Base-by-base conservation (phyloP, 2,797 vertebrate genomes). In the Florisuga fusca region DNA sequence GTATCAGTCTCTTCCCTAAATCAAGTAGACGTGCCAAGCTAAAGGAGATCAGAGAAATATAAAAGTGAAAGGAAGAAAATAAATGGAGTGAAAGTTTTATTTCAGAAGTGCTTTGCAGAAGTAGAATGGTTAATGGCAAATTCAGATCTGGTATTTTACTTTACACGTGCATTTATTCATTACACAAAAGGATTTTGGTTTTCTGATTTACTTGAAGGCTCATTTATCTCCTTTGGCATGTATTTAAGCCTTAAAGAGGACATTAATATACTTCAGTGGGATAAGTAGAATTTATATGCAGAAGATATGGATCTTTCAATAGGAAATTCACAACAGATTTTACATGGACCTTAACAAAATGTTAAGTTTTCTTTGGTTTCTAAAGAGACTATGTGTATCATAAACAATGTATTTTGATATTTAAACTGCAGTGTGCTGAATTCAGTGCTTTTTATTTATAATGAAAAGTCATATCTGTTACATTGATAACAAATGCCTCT, bases 381-480 rank as follows among this genome's bases (percentile, higher is more conserved):
- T 57, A 9, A 69, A 22, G 26, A 48, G 18, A 84, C 54, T 81
- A 62, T 15, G 16, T 88, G 27, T 58, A 53, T 77, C 63, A 48
- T 57, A 67, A 91, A 16, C 31, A 59, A 46, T 78, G 12, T 23
- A 31, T 96, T 94, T 89, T 41, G 71, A 55, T 85, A 41, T 23
- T 87, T 73, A 55, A 93, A 33, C 53, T 78, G 8, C 58, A 66
- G 1, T 34, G 9, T 77, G 61, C 81, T 73, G 43, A 91, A 54
- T 41, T 76, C 27, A 87, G 7, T 62, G 26, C 16, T 58, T 84
- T 94, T 93, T 78, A 87, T 90, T 94, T 96, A 74, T 87, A 90
- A 83, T 11, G 38, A 87, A 95, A 96, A 89, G 64, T 64, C 83
- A 31, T 96, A 79, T 87, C 67, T 58, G 19, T 97, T 95, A 88